These are phyloP conservation scores for Lithosia quadra DNA, from an alignment of 2,888 invertebrate species.

Conservation along the genomic window DNA sequence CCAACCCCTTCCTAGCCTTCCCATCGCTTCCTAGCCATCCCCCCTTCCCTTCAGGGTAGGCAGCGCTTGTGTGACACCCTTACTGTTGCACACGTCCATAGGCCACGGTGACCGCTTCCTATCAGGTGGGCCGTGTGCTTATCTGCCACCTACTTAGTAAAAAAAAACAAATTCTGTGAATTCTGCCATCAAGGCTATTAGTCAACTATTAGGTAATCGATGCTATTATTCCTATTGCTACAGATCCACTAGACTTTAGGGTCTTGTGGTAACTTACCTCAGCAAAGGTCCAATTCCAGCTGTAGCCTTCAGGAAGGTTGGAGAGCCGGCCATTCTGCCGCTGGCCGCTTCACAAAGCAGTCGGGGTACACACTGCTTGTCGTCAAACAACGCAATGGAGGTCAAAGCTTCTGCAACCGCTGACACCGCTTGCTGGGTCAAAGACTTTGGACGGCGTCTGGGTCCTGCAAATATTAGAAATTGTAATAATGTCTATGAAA, in stretches of 20 bases:
- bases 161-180: too few relatives aligned
- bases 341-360: slow-evolving; percentile 92
- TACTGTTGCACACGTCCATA: too few relatives aligned
- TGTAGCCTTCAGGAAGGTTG: slow-evolving; percentile 69
- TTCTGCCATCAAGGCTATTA: background rate
- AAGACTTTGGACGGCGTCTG: slow-evolving; percentile 57
- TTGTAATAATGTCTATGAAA: background rate
- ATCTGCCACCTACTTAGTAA: too few relatives aligned
- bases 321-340: slow-evolving; percentile 68
- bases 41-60: too few relatives aligned
- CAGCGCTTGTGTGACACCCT: too few relatives aligned
- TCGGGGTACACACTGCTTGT: slow-evolving; percentile 92
- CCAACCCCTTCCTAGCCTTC: too few relatives aligned
- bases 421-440: slow-evolving; percentile 70
- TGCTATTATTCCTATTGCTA: background rate
- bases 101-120: too few relatives aligned
- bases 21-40: too few relatives aligned
- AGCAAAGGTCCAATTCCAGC: slow-evolving; percentile 85
- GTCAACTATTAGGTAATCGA: too few relatives aligned
- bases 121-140: too few relatives aligned
- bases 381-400: slow-evolving; percentile 89
- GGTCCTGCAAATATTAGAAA: slow-evolving; percentile 55
- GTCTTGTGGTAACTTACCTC: slow-evolving; percentile 72
- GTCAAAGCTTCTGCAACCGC: slow-evolving; percentile 74
- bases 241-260: background rate